Evolutionary conservation across 2,888 invertebrate species (phyloP).

Genomic region (Choristoneura rosaceana): DNA sequence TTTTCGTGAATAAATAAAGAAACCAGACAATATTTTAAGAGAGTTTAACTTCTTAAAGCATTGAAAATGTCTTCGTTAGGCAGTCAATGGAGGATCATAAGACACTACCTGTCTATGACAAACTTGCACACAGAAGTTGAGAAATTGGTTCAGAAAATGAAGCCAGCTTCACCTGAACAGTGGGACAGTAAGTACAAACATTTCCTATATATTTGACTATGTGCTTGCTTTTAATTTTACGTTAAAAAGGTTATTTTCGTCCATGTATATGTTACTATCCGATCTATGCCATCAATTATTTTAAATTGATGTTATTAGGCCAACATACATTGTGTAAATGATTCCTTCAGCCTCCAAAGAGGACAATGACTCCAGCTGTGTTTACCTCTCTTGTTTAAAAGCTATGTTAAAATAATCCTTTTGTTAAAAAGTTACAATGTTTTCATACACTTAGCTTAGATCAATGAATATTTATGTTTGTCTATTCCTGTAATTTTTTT

Average conservation of each 20-base stretch:
- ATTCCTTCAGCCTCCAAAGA: neutral
- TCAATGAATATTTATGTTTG: neutral
- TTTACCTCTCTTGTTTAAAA: neutral
- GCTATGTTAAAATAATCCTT: neutral
- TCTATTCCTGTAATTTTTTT: neutral
- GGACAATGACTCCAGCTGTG: slow-evolving; percentile 10
- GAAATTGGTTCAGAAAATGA: slow-evolving; percentile 70
- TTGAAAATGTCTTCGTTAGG: slow-evolving; percentile 75
- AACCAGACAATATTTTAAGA: slow-evolving; percentile 17
- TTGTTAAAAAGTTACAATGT: neutral
- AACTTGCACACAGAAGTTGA: slow-evolving; percentile 74
- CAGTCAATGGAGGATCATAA: slow-evolving; percentile 75
- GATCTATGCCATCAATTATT: slow-evolving; percentile 8
- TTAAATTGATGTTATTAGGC: slow-evolving; percentile 22
- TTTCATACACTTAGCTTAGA: neutral
- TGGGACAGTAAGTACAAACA: slow-evolving; percentile 74
- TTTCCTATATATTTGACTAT: neutral
- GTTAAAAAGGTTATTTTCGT: neutral
- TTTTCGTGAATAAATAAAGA: slow-evolving; percentile 13
- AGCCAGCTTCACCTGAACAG: slow-evolving; percentile 70
- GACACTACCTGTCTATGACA: slow-evolving; percentile 72
- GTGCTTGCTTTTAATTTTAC: neutral
- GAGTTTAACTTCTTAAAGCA: neutral
- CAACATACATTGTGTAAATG: slow-evolving; percentile 13
- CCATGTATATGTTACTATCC: neutral